Base-by-base conservation (phyloP, 2,113 vertebrate species). In the Eurypyga helias region DNA sequence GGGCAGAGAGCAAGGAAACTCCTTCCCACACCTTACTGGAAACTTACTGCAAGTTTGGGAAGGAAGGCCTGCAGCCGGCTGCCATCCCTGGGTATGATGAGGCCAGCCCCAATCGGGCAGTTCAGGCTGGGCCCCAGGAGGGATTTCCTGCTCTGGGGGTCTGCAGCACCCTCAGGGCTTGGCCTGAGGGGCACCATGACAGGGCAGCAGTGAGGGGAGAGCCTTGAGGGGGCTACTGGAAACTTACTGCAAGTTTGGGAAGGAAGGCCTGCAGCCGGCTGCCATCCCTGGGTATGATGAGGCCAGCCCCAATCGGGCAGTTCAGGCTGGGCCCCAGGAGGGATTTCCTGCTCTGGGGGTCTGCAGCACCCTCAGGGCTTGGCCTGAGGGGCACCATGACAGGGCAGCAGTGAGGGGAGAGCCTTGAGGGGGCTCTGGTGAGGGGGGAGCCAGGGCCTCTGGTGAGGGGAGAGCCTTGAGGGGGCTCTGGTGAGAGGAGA, bases 121-220 rank as follows among this genome's bases (percentile, higher is more conserved):
- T 11, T n/a, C 64, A 6, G 21, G 54, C n/a, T 34, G 29, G 7
- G 34, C 2, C 20, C 58, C 14, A 5, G 20, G 13, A 18, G 25
- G 52, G 8, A 7, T 26, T 16, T 24, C 46, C 20, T 12, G 17
- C 75, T 26, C 24, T 16, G n/a, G 36, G 28, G 7, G 34, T 7
- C 6, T 5, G 1, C 33, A 21, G 29, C 1, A 2, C 25, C 29
- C 31, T 1, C 1, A 13, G 34, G 33, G n/a, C 34, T 6, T 0
- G 33, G 36, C 13, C 20, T 28, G 60, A 72, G 43, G 15, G 72
- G 36, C 5, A 13, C 45, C 18, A 11, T 31, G 28, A 61, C 16
- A 20, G 57, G 24, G 17, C 31, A 10, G 2, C 41, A 9, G 28
- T 3, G 21, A 45, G 45, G 28, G 54, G 31, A 49, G 19, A 45